Evolutionary conservation across 2,888 invertebrate genomes (phyloP), one percentile per base, ranked within the genome.

Genomic region (Agrotis exclamationis): DNA sequence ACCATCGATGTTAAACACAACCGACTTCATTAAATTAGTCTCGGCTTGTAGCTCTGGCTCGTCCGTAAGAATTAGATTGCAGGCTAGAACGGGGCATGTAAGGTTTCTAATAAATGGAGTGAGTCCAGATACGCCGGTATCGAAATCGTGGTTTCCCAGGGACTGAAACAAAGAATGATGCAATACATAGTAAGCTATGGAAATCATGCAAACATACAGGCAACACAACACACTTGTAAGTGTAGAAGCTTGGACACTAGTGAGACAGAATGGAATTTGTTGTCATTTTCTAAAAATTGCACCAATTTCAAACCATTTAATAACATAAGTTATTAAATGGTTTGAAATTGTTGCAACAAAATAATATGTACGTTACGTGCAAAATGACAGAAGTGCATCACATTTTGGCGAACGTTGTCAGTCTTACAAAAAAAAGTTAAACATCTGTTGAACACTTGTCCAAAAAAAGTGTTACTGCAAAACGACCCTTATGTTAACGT

Each of bases 91-190:
- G 0, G 99, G 98, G 76, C 97, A 97, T 2, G 96, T 96, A 9
- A 97, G 95, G 63, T 97, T 96, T 74, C 97, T 93, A 16, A 99
- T 94, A 86, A 98, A 99, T 0, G 98, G 98, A n/a, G 97, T 95
- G 16, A 99, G 92, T 11, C 98, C 98, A 1, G 94, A 92, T 0
- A 98, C 95, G 4, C 98, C 98, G 76, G 98, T 97, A 93, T 99
- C 99, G 87, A 99, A 99, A 92, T 99, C 99, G 91, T 99, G 99
- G 89, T 99, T 99, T 47, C 99, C 99, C 78, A 99, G 95, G 28
- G 98, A 98, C 99, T 99, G 96, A 86, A 93, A 94, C 93, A 90
- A 88, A 85, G 54, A 87, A 73, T 1, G 28, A 51, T 80, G 76
- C 69, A 70, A 50, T 64, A 50, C 56, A 44, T 58, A 44, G 48